Evolutionary conservation across 1,140 invertebrate genomes (phyloP), one percentile per base, ranked within the genome.

Genomic region (Xylocopa sonorina): DNA sequence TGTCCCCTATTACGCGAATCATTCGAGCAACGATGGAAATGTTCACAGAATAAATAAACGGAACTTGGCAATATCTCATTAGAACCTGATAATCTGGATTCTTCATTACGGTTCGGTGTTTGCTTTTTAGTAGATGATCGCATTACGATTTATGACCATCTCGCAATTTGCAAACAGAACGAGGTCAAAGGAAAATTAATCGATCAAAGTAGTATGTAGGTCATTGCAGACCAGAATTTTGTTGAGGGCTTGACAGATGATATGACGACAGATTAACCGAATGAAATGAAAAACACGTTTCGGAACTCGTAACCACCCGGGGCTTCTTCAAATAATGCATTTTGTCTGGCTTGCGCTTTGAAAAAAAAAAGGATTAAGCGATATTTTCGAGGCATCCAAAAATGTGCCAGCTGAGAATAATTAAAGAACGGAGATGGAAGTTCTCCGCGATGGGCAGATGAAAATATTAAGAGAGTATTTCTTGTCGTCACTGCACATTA

Each of bases 281-380:
- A 85, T 79, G 74, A 81, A 82, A 85, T 85, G 79, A 85, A 84
- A 85, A 81, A 85, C 79, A 85, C 83, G 82, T 84, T 81, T 78
- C 51, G 53, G 68, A 57, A 64, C 51, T 60, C 27, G 32, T 27
- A 48, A 27, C 76, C 71, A 80, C 84, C n/a, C 84, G 81, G 63
- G 55, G 58, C 34, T 78, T 38, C 48, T 48, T 72, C 58, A 32
- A 71, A 60, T 69, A 80, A 71, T 50, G 21, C 38, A 64, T 83
- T 83, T 50, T n/a, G n/a, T n/a, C n/a, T n/a, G n/a, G n/a, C n/a
- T n/a, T n/a, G n/a, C n/a, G n/a, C n/a, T n/a, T n/a, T n/a, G n/a
- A n/a, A n/a, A n/a, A n/a, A n/a, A n/a, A n/a, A n/a, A n/a, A n/a
- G n/a, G n/a, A n/a, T n/a, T n/a, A n/a, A n/a, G n/a, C 0, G 27